Conservation (phyloP, 30 jellyfish, hydroid and myxozoan genomes). For the Hydractinia echinata region DNA sequence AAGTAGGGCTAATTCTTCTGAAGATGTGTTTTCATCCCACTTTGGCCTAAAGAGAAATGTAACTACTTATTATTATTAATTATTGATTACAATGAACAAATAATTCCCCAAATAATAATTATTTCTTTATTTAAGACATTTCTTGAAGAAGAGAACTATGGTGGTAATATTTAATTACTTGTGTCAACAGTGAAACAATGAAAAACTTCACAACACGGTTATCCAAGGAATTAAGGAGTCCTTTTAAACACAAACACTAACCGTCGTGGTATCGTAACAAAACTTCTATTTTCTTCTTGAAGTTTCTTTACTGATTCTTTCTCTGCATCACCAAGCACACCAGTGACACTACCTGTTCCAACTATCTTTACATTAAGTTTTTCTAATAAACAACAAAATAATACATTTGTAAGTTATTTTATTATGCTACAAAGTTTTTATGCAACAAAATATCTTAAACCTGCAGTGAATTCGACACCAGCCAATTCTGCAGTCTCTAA, state of each 20-base stretch:
- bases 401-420: background rate
- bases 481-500: constrained; percentile 88
- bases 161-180: too few relatives aligned
- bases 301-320: constrained; percentile 36
- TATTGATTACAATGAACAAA: too few relatives aligned
- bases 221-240: too few relatives aligned
- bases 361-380: constrained; percentile 65
- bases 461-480: constrained; percentile 87
- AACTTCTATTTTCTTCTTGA: constrained; percentile 59
- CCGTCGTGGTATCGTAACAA: constrained; percentile 92
- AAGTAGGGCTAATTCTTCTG: constrained; percentile 52
- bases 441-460: constrained; percentile 15
- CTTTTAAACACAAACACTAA: background rate
- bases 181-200: too few relatives aligned
- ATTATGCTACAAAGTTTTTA: background rate
- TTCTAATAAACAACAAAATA: constrained; percentile 38
- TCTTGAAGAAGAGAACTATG: too few relatives aligned
- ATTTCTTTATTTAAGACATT: too few relatives aligned
- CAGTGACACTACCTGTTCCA: constrained; percentile 59
- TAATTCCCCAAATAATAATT: too few relatives aligned
- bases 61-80: background rate
- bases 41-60: constrained; percentile 48
- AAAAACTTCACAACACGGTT: too few relatives aligned
- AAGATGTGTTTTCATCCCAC: constrained; percentile 67
- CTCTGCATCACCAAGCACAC: constrained; percentile 74